Evolutionary conservation across 2,113 vertebrate species (phyloP), one percentile per base, ranked within the genome.

Genomic region (Ptilonorhynchus violaceus): DNA sequence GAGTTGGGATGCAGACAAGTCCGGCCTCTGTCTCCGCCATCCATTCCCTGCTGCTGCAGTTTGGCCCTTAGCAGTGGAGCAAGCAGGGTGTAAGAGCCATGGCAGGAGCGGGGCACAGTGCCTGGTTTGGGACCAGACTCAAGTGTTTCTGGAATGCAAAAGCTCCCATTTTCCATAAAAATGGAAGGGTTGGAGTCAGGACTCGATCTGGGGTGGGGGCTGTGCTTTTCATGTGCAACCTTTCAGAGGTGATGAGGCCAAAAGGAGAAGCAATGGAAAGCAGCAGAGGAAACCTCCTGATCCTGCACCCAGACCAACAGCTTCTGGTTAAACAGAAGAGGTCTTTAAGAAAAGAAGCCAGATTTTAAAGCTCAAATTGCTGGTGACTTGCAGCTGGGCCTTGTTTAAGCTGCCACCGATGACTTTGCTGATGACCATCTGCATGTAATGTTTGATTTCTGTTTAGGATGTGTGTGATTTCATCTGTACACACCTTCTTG

Each of bases 261-360:
- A 27, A 60, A 35, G 9, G 28, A 41, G 42, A 35, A 33, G 20
- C 2, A 5, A 6, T 8, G 25, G 22, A 33, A 33, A 0, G 3
- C 60, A 80, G 53, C 47, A 6, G 2, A 60, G 53, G 31, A 62
- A 69, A 23, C 35, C 47, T 75, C 55, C 28, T 39, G 28, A 50
- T 39, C 56, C 56, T 35, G 18, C 39, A 37, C 23, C 8, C 27
- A 55, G 66, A 50, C 44, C 83, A 88, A 52, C 20, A 44, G 13
- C 39, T 78, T 52, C n/a, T 78, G 39, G 25, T 11, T 59, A 59
- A 84, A 60, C 35, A 41, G 58, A 47, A 41, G 56, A 64, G 10
- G 30, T 28, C n/a, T 67, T 37, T 42, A 25, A 52, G 77, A 76
- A 75, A 59, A 67, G 31, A 60, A 88, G 67, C 7, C 39, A 49